Evolutionary conservation across 2,888 invertebrate species (phyloP).

Genomic region (Nematopogon swammerdamellus): DNA sequence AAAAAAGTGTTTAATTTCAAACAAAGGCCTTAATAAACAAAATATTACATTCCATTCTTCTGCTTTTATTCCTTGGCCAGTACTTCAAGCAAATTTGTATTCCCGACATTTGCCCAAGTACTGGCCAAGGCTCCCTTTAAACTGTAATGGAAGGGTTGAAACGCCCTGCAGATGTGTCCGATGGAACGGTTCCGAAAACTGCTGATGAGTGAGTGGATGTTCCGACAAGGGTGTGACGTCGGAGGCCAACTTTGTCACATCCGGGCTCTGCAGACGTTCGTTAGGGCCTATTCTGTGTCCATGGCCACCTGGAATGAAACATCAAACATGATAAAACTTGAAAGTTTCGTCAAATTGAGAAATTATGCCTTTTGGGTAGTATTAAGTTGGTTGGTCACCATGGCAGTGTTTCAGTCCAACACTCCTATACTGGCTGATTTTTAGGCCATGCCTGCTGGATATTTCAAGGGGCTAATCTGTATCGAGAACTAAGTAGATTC

Average conservation of each 20-base stretch:
- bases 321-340: not conserved
- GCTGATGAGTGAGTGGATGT: not conserved
- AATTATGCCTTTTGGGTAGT: too few relatives aligned
- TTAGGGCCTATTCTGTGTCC: conserved; percentile 41
- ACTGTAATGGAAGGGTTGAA: not conserved
- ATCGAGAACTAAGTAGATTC: too few relatives aligned
- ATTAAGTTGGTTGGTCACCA: too few relatives aligned
- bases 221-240: not conserved
- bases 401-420: too few relatives aligned
- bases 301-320: conserved; percentile 38
- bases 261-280: conserved; percentile 21
- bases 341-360: too few relatives aligned
- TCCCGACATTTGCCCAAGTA: conserved; percentile 17
- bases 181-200: not conserved
- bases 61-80: conserved; percentile 36
- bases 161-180: not conserved
- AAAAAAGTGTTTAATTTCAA: conserved; percentile 8
- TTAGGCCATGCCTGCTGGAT: too few relatives aligned
- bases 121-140: conserved; percentile 33
- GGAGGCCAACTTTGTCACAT: not conserved
- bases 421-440: too few relatives aligned
- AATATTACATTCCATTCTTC: conserved; percentile 2
- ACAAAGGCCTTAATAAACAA: conserved; percentile 8
- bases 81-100: conserved; percentile 12
- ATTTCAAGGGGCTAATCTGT: too few relatives aligned